A percentile compares a stretch with the other conserved stretches of the same genome.
Evolutionary conservation across 2,888 invertebrate species (phyloP).

Genomic region (Lapara coniferarum): DNA sequence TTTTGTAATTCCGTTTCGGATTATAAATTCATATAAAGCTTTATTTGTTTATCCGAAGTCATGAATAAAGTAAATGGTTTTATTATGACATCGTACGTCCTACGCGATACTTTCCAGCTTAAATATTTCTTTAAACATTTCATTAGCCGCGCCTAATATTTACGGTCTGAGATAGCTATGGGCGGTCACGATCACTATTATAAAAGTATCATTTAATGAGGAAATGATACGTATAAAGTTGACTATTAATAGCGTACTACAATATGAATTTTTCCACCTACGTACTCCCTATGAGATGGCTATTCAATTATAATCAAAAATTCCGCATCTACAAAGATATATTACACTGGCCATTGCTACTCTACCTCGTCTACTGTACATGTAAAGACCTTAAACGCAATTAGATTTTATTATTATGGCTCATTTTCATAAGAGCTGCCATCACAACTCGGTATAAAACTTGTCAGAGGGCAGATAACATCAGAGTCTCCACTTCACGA

Average conservation of each 20-base stretch:
- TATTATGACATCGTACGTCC: conserved; percentile 62
- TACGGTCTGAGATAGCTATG: conserved; percentile 63
- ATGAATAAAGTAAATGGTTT: conserved; percentile 47
- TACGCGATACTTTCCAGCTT: conserved; percentile 53
- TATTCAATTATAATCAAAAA: background rate
- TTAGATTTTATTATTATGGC: conserved; percentile 36
- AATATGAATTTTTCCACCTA: conserved; percentile 49
- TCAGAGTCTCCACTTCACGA: conserved; percentile 71
- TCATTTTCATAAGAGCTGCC: conserved; percentile 60
- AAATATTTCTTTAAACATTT: conserved; percentile 57
- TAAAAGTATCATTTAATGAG: conserved; percentile 51
- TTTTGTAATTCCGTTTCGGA: background rate
- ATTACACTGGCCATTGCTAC: background rate
- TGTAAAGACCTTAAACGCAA: conserved; percentile 39
- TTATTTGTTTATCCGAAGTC: conserved; percentile 48
- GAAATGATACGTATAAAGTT: conserved; percentile 50
- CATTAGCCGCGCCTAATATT: conserved; percentile 56
- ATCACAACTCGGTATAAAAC: conserved; percentile 73
- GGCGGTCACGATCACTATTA: conserved; percentile 64
- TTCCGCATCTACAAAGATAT: background rate
- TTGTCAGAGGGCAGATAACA: conserved; percentile 70
- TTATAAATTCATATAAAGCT: background rate
- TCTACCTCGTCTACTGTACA: background rate
- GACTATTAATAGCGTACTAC: conserved; percentile 44
- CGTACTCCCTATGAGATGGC: conserved; percentile 34